phyloP scores from a whole-genome alignment of 2,113 vertebrate species.

The Electrona antarctica region DNA sequence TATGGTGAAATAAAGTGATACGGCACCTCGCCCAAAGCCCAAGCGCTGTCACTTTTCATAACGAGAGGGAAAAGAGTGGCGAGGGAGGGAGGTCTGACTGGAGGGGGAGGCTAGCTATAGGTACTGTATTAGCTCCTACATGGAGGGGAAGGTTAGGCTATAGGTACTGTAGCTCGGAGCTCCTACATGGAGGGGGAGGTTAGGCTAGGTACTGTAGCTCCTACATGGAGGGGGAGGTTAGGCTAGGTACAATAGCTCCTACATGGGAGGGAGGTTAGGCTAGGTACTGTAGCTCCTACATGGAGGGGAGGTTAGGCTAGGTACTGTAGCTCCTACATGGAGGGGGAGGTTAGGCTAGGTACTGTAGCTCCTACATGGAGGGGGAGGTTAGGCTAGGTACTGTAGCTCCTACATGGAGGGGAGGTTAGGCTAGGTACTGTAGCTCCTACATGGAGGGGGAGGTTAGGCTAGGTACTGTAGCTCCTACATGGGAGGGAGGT shows the following conservation, averaged over 20 bases:
- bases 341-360: background rate
- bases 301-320: constrained; percentile 13
- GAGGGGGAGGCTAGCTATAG: background rate
- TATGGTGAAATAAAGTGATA: constrained; percentile 23
- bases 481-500: no score
- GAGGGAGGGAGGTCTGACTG: background rate
- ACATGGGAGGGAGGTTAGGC: background rate
- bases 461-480: no score
- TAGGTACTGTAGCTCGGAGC: background rate
- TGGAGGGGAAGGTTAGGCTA: background rate
- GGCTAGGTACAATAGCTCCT: background rate
- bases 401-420: no score
- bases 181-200: constrained; percentile 15
- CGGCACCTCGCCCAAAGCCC: constrained; percentile 2
- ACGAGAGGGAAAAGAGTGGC: constrained; percentile 22
- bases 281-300: background rate
- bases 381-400: no score
- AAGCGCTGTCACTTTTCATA: background rate
- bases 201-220: constrained; percentile 25
- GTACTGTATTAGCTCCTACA: no score
- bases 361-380: no score
- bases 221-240: constrained; percentile 21
- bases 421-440: no score
- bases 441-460: no score
- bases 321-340: background rate